Conservation (phyloP, 2,888 invertebrate genomes). For the Leptinotarsa rubiginosa region DNA sequence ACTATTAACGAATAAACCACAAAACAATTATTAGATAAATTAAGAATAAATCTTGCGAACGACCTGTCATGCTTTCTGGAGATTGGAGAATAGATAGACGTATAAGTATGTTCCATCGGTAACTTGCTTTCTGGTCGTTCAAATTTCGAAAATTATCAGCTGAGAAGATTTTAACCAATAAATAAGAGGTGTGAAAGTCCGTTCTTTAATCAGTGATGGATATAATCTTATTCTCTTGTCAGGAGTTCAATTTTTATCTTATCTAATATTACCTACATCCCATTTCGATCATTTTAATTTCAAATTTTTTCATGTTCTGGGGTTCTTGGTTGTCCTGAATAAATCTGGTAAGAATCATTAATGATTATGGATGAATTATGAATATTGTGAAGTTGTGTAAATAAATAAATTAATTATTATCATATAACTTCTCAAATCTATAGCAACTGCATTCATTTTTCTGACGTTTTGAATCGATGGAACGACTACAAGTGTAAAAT, state of each 20-base stretch:
- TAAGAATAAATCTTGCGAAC: too few relatives aligned
- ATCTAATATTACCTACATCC: background rate
- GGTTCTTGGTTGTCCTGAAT: constrained; percentile 14
- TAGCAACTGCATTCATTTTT: too few relatives aligned
- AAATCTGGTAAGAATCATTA: constrained; percentile 7
- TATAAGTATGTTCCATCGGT: background rate
- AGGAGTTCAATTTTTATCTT: constrained; percentile 7
- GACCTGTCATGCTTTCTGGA: too few relatives aligned
- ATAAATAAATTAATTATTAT: background rate
- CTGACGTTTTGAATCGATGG: too few relatives aligned
- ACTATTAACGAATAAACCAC: background rate
- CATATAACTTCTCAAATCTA: background rate
- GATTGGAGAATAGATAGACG: too few relatives aligned
- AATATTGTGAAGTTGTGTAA: background rate
- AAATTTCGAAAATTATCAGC: background rate
- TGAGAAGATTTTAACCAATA: background rate
- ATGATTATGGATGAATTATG: background rate
- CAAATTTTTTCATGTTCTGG: constrained; percentile 9
- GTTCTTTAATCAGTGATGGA: background rate
- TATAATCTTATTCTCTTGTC: background rate
- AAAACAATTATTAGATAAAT: background rate
- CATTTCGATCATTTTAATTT: constrained; percentile 15
- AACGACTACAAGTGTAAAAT: too few relatives aligned
- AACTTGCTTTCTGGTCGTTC: background rate
- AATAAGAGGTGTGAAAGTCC: constrained; percentile 9